Conservation (phyloP, 2,113 vertebrate species). For the Albula goreensis region DNA sequence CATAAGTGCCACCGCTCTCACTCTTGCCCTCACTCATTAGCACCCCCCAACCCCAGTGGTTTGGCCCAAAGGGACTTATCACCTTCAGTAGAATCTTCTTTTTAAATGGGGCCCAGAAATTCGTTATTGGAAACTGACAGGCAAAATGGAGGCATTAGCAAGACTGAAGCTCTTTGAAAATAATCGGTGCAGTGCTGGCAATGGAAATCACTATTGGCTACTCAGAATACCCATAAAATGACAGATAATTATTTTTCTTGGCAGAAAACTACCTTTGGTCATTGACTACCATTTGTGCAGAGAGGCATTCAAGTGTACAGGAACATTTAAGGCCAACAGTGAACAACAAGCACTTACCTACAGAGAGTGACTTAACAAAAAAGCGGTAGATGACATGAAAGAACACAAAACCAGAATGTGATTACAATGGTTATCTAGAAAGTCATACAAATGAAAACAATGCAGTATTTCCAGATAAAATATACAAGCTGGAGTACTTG, state of each 20-base stretch:
- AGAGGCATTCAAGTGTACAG: not conserved
- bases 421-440: not conserved
- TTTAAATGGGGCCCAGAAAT: not conserved
- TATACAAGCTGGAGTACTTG: not conserved
- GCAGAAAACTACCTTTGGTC: not conserved
- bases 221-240: not conserved
- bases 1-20: too few relatives aligned
- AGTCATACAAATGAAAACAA: not conserved
- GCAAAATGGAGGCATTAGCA: constrained; percentile 9
- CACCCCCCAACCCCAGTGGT: not conserved
- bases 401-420: not conserved
- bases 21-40: not conserved
- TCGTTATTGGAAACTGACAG: not conserved
- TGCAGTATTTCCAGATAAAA: not conserved
- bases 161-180: constrained; percentile 8
- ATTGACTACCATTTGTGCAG: constrained; percentile 1
- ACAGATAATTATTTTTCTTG: constrained; percentile 12
- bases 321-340: not conserved
- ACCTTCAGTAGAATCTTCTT: not conserved
- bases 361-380: not conserved
- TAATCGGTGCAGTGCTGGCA: not conserved
- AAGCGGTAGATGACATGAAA: not conserved
- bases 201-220: not conserved
- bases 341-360: not conserved
- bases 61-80: not conserved